A percentile compares a stretch with the other conserved stretches of the same genome.
These are phyloP conservation scores for Blastobasis lacticolella DNA, from an alignment of 2,888 invertebrate species.

Conservation along the genomic window DNA sequence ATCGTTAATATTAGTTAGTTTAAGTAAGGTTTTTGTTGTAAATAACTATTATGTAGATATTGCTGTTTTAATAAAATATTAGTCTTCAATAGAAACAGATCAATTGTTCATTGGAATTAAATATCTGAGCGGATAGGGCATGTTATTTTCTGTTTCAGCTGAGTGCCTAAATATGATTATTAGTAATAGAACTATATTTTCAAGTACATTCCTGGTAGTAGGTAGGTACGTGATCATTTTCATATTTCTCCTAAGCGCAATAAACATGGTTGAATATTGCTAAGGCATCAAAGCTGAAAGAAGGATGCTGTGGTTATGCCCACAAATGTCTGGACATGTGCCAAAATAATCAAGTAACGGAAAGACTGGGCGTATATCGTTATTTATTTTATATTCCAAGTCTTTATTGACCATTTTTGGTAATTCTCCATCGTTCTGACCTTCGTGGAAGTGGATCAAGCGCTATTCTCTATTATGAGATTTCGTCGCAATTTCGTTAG, in stretches of 20 bases:
- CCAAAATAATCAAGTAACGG: slow-evolving; percentile 61
- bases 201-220: too few relatives aligned
- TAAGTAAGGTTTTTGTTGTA: too few relatives aligned
- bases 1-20: too few relatives aligned
- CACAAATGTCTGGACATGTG: slow-evolving; percentile 45
- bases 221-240: slow-evolving; percentile 17
- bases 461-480: neutral
- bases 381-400: slow-evolving; percentile 44
- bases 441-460: slow-evolving; percentile 33
- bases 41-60: too few relatives aligned
- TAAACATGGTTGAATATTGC: slow-evolving; percentile 33
- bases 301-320: slow-evolving; percentile 30
- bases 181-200: too few relatives aligned
- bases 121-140: too few relatives aligned
- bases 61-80: too few relatives aligned
- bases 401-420: slow-evolving; percentile 42
- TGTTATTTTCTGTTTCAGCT: too few relatives aligned
- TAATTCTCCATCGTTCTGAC: slow-evolving; percentile 38
- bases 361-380: slow-evolving; percentile 37
- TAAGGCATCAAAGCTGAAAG: slow-evolving; percentile 30
- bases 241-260: slow-evolving; percentile 20
- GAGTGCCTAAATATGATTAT: too few relatives aligned
- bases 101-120: too few relatives aligned
- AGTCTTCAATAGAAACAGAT: too few relatives aligned
- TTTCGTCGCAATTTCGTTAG: neutral